These are phyloP conservation scores for Lobophora halterata DNA, from an alignment of 2,888 invertebrate genomes.

Conservation along the genomic window DNA sequence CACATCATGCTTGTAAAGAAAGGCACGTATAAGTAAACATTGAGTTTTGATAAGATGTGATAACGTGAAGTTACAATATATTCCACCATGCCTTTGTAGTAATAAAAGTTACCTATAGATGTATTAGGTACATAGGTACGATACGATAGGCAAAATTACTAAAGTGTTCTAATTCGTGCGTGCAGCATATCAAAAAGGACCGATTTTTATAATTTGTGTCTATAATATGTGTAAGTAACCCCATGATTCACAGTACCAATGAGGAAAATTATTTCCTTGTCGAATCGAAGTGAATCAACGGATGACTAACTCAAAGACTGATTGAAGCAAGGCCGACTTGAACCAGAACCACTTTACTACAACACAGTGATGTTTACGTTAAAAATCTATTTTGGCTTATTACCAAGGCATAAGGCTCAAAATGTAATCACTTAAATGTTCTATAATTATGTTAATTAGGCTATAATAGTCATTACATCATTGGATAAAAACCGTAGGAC, in stretches of 20 bases:
- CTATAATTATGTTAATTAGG: constrained; percentile 31
- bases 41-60: constrained; percentile 22
- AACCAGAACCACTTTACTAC: constrained; percentile 22
- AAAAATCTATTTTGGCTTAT: constrained; percentile 15
- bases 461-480: constrained; percentile 27
- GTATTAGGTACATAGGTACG: too few relatives aligned
- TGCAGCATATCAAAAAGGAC: too few relatives aligned
- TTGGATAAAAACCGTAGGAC: constrained; percentile 21
- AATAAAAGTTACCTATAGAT: too few relatives aligned
- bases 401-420: constrained; percentile 30
- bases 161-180: too few relatives aligned
- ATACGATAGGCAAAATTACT: too few relatives aligned
- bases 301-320: constrained; percentile 50
- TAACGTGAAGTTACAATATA: constrained; percentile 6
- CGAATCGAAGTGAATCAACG: constrained; percentile 52
- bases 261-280: constrained; percentile 35
- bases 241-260: constrained; percentile 27
- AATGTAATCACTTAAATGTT: constrained; percentile 20
- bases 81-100: too few relatives aligned
- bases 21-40: constrained; percentile 24
- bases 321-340: constrained; percentile 37
- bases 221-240: too few relatives aligned
- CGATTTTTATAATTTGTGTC: too few relatives aligned
- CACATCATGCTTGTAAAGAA: too few relatives aligned
- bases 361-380: constrained; percentile 28